Evolutionary conservation across 1,140 invertebrate genomes (phyloP).

Genomic region (Cataglyphis hispanica): DNA sequence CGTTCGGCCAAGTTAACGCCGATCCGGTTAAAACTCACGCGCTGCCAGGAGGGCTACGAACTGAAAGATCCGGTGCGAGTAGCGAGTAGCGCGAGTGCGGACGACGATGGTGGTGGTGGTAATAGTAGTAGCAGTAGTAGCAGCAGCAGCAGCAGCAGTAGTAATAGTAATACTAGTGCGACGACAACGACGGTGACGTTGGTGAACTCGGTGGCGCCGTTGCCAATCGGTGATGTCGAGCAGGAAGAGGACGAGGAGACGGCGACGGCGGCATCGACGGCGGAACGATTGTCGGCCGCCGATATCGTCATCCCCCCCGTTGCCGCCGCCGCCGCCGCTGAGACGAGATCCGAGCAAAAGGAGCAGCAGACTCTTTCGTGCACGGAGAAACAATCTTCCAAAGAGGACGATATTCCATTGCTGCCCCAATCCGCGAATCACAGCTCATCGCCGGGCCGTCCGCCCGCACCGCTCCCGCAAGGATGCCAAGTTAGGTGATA

Average conservation of each 20-base stretch:
- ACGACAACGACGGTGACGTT: conserved; percentile 77
- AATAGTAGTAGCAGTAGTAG: conserved; percentile 82
- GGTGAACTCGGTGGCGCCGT: conserved; percentile 67
- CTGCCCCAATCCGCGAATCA: conserved; percentile 75
- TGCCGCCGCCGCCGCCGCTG: conserved; percentile 9
- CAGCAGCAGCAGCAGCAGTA: conserved; percentile 8
- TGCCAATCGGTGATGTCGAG: conserved; percentile 40
- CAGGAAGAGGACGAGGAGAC: conserved; percentile 70
- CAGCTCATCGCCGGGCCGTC: conserved; percentile 79
- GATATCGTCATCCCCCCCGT: conserved; percentile 16
- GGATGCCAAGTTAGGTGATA: conserved; percentile 96
- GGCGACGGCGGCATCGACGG: conserved; percentile 73
- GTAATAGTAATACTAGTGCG: conserved; percentile 79
- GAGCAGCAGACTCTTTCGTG: conserved; percentile 51
- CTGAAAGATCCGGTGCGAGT: conserved; percentile 83
- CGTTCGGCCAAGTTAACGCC: conserved; percentile 91
- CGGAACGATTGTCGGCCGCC: conserved; percentile 67
- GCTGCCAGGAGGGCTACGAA: conserved; percentile 91
- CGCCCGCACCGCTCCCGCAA: conserved; percentile 89
- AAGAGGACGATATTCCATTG: conserved; percentile 63
- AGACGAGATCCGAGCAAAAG: conserved; percentile 31
- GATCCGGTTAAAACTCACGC: conserved; percentile 93
- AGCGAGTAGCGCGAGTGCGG: conserved; percentile 61
- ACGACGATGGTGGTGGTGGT: conserved; percentile 54
- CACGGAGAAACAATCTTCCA: conserved; percentile 74